phyloP scores from a whole-genome alignment of 2,113 vertebrate genomes.

The Sceloporus undulatus region DNA sequence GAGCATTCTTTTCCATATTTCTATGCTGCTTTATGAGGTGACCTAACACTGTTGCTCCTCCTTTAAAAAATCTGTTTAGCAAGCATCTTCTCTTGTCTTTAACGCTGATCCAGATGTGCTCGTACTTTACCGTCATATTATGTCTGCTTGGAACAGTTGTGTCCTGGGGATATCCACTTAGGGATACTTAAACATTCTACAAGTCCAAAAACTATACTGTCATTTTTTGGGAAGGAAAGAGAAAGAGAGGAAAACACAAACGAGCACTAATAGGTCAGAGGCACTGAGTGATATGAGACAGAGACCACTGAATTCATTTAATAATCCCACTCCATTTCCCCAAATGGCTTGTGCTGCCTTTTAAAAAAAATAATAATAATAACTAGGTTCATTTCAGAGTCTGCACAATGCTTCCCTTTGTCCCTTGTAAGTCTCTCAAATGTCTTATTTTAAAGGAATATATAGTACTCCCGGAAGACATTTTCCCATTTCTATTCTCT shows the following conservation, averaged over 20 bases:
- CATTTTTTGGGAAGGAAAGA: slow-evolving; percentile 55
- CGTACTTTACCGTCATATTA: slow-evolving; percentile 55
- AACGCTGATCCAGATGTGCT: slow-evolving; percentile 42
- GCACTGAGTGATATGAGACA: slow-evolving; percentile 62
- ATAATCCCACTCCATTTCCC: slow-evolving; percentile 72
- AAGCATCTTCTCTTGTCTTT: slow-evolving; percentile 53
- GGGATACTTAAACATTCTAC: slow-evolving; percentile 58
- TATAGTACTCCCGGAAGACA: slow-evolving; percentile 86
- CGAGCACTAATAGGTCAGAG: slow-evolving; percentile 65
- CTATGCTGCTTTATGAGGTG: neutral
- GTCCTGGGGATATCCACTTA: slow-evolving; percentile 64
- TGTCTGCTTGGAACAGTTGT: slow-evolving; percentile 59
- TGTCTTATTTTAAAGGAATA: slow-evolving; percentile 88
- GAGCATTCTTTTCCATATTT: slow-evolving; percentile 57
- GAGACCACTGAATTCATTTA: slow-evolving; percentile 71
- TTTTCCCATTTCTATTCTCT: slow-evolving; percentile 89
- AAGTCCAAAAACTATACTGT: slow-evolving; percentile 68
- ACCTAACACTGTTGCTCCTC: slow-evolving; percentile 47
- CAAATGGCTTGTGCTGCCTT: slow-evolving; percentile 75
- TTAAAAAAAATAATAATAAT: slow-evolving; percentile 74
- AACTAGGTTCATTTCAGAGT: slow-evolving; percentile 79
- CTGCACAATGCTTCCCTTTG: slow-evolving; percentile 81
- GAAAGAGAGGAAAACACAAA: neutral
- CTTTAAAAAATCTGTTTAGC: slow-evolving; percentile 42
- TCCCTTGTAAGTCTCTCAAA: slow-evolving; percentile 86